A percentile compares a stretch with the other conserved stretches of the same genome.
Evolutionary conservation across 92 coral and sea anemone species (phyloP).

Genomic region (Epizoanthus rinbou): DNA sequence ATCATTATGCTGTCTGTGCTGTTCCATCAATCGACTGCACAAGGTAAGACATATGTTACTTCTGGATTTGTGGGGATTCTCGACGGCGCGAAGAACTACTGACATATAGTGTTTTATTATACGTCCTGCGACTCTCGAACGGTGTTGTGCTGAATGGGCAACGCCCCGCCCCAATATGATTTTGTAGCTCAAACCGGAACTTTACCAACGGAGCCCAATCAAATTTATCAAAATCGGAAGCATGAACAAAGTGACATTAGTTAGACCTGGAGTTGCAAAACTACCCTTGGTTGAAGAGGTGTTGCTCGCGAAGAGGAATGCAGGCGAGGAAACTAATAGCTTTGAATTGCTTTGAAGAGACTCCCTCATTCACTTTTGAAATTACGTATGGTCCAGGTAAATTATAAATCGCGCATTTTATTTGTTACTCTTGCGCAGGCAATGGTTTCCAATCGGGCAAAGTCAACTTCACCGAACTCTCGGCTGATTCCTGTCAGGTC

Average conservation of each 20-base stretch:
- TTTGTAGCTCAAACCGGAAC: not conserved
- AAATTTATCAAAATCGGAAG: not conserved
- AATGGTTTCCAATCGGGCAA: slow-evolving; percentile 47
- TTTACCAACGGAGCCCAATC: not conserved
- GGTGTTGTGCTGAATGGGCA: not conserved
- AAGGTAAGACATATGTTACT: not conserved
- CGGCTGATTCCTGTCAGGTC: slow-evolving; percentile 20
- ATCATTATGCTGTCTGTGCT: not conserved
- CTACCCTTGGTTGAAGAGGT: no score
- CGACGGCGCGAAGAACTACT: not conserved
- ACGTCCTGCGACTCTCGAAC: not conserved
- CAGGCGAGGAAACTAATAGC: no score
- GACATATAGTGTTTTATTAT: no score
- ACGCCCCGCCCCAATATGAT: slow-evolving; percentile 8
- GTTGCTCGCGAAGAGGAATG: no score
- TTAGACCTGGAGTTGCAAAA: no score
- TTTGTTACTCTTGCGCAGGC: not conserved
- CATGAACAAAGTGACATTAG: no score
- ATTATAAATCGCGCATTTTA: not conserved
- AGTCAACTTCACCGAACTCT: slow-evolving; percentile 39
- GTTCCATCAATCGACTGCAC: not conserved
- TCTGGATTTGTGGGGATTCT: not conserved
- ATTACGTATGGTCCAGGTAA: not conserved
- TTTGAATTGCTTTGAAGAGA: no score
- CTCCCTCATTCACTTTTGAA: not conserved